Conservation (phyloP, 2,888 invertebrate species). For the Iselma pallidipennis region DNA sequence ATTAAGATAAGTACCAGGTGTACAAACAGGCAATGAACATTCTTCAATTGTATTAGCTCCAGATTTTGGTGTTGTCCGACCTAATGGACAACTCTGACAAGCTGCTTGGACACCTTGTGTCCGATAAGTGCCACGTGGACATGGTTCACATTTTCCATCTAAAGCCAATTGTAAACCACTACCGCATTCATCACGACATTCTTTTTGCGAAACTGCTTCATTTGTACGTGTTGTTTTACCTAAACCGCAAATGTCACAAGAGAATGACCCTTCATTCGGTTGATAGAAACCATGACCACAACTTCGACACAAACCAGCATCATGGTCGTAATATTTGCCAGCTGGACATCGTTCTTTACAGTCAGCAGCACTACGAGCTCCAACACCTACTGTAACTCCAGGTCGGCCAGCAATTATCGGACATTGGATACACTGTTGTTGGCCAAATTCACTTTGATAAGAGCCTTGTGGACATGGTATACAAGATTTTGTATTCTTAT, state of each 20-base stretch:
- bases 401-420: conserved; percentile 88
- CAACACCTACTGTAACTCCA: conserved; percentile 85
- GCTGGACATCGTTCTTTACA: conserved; percentile 94
- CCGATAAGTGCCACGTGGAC: conserved; percentile 74
- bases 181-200: conserved; percentile 89
- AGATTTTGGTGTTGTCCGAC: conserved; percentile 84
- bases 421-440: conserved; percentile 85
- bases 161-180: conserved; percentile 82
- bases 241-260: conserved; percentile 84
- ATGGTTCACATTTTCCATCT: conserved; percentile 90
- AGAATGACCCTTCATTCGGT: conserved; percentile 86
- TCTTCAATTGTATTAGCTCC: conserved; percentile 86
- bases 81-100: conserved; percentile 85
- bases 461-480: conserved; percentile 84
- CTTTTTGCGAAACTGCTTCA: conserved; percentile 84
- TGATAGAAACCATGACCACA: conserved; percentile 96
- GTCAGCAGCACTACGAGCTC: conserved; percentile 85
- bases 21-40: conserved; percentile 89
- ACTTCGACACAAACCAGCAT: conserved; percentile 83
- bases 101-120: conserved; percentile 86
- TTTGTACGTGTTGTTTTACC: conserved; percentile 91
- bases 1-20: conserved; percentile 83
- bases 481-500: conserved; percentile 76
- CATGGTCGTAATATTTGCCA: conserved; percentile 91
- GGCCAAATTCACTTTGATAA: conserved; percentile 93